phyloP scores from a whole-genome alignment of 2,888 invertebrate genomes.

The Lobophora halterata region DNA sequence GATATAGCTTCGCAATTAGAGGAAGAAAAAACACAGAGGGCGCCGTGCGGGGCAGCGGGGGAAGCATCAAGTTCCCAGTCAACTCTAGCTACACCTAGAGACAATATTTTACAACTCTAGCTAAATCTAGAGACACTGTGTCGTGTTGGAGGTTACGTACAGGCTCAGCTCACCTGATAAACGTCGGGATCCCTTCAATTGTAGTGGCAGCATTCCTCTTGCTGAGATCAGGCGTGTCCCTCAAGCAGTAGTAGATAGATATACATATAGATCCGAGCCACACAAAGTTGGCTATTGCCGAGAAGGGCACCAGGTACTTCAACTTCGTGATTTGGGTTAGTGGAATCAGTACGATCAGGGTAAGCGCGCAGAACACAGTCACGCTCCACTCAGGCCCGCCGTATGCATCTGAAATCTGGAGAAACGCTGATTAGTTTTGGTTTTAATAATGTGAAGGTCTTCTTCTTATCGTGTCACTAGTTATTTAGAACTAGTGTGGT shows the following conservation, averaged over 20 bases:
- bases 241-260: slow-evolving; percentile 90
- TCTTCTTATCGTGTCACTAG: no score
- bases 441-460: no score
- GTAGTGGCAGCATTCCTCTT: slow-evolving; percentile 72
- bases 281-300: slow-evolving; percentile 91
- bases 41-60: no score
- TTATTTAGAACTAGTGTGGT: no score
- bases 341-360: slow-evolving; percentile 85
- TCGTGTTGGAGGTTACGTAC: no score
- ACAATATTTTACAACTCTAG: no score
- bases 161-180: slow-evolving; percentile 85
- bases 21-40: no score
- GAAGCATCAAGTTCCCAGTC: no score
- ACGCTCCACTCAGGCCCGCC: slow-evolving; percentile 78
- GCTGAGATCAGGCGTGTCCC: slow-evolving; percentile 61
- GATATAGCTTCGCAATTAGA: no score
- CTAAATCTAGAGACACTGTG: no score
- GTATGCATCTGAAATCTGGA: slow-evolving; percentile 78
- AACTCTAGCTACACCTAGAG: no score
- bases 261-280: slow-evolving; percentile 90
- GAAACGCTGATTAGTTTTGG: no score
- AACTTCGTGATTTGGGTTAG: slow-evolving; percentile 89
- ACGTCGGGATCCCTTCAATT: slow-evolving; percentile 87
- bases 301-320: slow-evolving; percentile 93
- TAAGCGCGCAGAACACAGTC: slow-evolving; percentile 83